Evolutionary conservation across 2,888 invertebrate species (phyloP), one percentile per base, ranked within the genome.

Genomic region (Chromoteleia sp.): DNA sequence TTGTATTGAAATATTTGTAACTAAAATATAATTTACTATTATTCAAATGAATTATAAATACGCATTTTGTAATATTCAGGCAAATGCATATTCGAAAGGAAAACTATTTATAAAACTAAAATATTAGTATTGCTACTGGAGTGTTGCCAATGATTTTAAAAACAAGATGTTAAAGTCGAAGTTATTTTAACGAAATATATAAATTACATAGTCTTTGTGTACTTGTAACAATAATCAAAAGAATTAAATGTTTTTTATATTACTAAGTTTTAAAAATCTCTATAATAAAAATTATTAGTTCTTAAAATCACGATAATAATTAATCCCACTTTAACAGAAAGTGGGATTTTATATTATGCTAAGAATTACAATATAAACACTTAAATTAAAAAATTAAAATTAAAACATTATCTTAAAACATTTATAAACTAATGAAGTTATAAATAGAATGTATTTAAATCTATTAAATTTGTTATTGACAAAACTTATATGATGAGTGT

Each of bases 61-160:
- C 7, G 2, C n/a, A 15, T 63, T 17, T 41, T 30, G 33, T 48
- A 19, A 54, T 30, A 43, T 48, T 63, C 8, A 36, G n/a, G 41
- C 3, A 45, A 48, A 61, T 1, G n/a, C 12, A 71, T 12, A 12
- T 14, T 41, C 1, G 6, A 19, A 65, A 36, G 45, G 10, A 48
- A 33, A 67, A 67, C 67, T 75, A 75, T 75, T 67, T 58, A 67
- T 75, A 75, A 19, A 43, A 30, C 12, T 10, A 58, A 75, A 67
- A 59, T 58, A 75, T 58, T 67, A 36, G 12, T 12, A 58, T 67
- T 50, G 33, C 33, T 8, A 21, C 39, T 67, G 67, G 67, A 52
- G 10, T 8, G 45, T 33, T 36, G 73, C 73, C 73, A 74, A 17
- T 4, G 8, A 63, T 59, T 59, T 73, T 30, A 33, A 74, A 74